A percentile compares a stretch with the other conserved stretches of the same genome.
These are phyloP conservation scores for Anoplopoma fimbria DNA, from an alignment of 2,113 vertebrate species.

Conservation along the genomic window DNA sequence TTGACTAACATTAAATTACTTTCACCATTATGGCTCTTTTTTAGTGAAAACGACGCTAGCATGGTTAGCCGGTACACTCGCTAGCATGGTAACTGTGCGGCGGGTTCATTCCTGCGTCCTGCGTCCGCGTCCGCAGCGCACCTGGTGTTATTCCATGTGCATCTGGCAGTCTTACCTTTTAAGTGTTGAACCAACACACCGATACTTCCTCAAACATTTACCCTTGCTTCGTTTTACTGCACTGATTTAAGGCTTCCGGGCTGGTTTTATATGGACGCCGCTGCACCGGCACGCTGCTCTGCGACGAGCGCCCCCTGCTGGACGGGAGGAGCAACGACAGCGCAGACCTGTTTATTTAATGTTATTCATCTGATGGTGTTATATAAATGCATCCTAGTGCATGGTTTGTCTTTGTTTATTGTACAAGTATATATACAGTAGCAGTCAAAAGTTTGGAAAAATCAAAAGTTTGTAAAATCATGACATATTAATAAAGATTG, in stretches of 20 bases:
- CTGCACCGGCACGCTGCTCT: conserved; percentile 11
- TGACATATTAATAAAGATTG: no score
- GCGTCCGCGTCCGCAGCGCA: no score
- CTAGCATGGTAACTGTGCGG: background rate
- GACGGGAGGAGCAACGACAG: conserved; percentile 4
- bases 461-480: no score
- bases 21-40: rapidly evolving
- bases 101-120: background rate
- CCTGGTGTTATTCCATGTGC: no score
- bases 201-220: conserved; percentile 35
- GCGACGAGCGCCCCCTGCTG: conserved; percentile 57
- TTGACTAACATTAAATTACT: rapidly evolving
- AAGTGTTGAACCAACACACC: conserved; percentile 10
- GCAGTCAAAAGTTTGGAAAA: no score
- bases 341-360: background rate
- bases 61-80: conserved; percentile 6
- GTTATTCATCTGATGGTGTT: background rate
- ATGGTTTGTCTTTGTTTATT: background rate
- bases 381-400: background rate
- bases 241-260: conserved; percentile 41
- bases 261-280: conserved; percentile 66
- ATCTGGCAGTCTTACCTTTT: no score
- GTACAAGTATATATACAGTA: no score
- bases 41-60: conserved; percentile 14
- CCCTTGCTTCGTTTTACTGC: conserved; percentile 19